phyloP scores from a whole-genome alignment of 2,797 vertebrate genomes.

The Garrulus glandarius region DNA sequence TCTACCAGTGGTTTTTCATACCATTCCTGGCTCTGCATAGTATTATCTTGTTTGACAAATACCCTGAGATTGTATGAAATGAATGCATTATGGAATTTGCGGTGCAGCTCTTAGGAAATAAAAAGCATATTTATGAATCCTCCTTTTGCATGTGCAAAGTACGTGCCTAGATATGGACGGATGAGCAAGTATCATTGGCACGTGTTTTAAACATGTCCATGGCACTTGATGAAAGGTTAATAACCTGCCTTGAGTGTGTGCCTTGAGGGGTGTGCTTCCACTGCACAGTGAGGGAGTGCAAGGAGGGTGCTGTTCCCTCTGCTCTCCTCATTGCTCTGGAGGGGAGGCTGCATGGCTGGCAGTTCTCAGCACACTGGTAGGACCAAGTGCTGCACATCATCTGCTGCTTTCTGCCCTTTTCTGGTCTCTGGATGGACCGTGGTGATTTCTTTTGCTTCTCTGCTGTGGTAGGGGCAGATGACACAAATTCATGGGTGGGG shows the following conservation, averaged over 20 bases:
- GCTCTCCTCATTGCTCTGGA: not conserved
- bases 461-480: not conserved
- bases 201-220: not conserved
- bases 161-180: not conserved
- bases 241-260: not conserved
- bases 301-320: not conserved
- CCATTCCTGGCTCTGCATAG: not conserved
- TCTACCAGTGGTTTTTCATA: not conserved
- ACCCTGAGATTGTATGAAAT: not conserved
- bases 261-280: not conserved
- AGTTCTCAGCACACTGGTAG: not conserved
- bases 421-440: not conserved
- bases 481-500: not conserved
- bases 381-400: not conserved
- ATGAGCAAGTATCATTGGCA: not conserved
- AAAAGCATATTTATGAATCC: not conserved
- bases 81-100: constrained; percentile 17
- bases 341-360: not conserved
- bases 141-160: not conserved
- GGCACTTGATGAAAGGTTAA: not conserved
- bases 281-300: not conserved
- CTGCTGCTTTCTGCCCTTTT: not conserved
- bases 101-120: constrained; percentile 14
- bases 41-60: constrained; percentile 35
- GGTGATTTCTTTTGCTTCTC: not conserved